phyloP scores from a whole-genome alignment of 2,888 invertebrate species.

The Melanostoma scalare region DNA sequence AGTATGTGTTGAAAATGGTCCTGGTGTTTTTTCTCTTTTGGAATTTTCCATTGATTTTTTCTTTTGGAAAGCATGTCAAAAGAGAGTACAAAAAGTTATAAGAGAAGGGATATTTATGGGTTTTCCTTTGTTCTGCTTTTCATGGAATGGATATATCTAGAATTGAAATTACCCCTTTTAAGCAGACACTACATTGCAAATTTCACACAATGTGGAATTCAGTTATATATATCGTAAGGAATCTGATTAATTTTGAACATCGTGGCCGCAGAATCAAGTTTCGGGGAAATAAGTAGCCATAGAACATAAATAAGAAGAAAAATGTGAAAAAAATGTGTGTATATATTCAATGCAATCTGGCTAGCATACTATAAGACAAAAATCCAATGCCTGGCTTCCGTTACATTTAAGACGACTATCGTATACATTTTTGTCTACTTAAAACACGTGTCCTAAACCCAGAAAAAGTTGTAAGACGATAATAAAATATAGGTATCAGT shows the following conservation, averaged over 20 bases:
- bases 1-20: constrained; percentile 20
- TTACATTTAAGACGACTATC: too few species aligned
- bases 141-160: constrained; percentile 21
- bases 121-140: constrained; percentile 26
- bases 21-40: constrained; percentile 22
- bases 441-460: too few species aligned
- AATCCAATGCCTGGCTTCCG: too few species aligned
- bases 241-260: background rate
- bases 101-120: background rate
- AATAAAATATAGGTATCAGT: too few species aligned
- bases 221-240: background rate
- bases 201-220: constrained; percentile 7
- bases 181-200: background rate
- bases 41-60: constrained; percentile 26
- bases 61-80: constrained; percentile 9
- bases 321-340: too few species aligned
- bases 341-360: too few species aligned
- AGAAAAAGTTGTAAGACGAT: too few species aligned
- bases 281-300: too few species aligned
- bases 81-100: background rate
- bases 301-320: too few species aligned
- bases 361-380: too few species aligned
- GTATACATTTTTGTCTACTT: too few species aligned
- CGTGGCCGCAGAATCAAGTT: too few species aligned
- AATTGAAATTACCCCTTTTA: constrained; percentile 8